Evolutionary conservation across 2,113 vertebrate genomes (phyloP).

Genomic region (Dicrurus megarhynchus): DNA sequence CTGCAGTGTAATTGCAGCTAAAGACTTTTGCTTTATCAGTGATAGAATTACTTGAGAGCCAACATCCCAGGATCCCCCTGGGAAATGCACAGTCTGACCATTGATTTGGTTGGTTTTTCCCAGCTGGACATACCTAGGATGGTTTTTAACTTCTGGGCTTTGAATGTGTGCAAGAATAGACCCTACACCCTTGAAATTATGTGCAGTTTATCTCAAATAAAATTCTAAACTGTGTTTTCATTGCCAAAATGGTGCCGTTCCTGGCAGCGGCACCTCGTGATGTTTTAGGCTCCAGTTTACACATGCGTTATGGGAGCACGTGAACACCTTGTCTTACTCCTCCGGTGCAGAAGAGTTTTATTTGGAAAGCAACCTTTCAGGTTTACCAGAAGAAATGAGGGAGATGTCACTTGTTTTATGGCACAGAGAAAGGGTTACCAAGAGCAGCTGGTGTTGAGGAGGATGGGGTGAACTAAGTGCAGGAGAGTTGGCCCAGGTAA

Average conservation of each 20-base stretch:
- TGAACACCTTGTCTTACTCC: neutral
- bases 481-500: neutral
- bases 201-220: neutral
- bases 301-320: neutral
- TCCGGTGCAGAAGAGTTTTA: neutral
- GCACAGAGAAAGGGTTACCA: neutral
- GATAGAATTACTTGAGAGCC: rapidly evolving
- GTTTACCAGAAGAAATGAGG: neutral
- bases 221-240: neutral
- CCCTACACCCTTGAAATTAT: neutral
- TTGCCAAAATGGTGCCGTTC: neutral
- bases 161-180: neutral
- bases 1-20: neutral
- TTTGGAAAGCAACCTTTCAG: neutral
- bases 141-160: neutral
- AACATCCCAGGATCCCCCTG: neutral
- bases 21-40: neutral
- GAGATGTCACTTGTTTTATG: neutral
- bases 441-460: neutral
- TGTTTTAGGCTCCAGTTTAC: neutral
- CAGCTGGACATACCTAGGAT: neutral
- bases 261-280: neutral
- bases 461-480: rapidly evolving
- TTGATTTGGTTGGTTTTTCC: neutral
- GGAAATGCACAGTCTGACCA: neutral